Evolutionary conservation across 2,888 invertebrate species (phyloP), one percentile per base, ranked within the genome.

Genomic region (Eledone cirrhosa): DNA sequence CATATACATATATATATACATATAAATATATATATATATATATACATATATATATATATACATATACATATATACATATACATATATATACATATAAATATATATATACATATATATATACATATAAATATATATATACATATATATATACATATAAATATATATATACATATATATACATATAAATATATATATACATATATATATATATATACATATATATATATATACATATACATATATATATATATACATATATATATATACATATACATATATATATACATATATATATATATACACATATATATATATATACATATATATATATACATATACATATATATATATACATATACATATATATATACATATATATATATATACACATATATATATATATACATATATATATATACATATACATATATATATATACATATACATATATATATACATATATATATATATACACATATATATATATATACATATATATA

Each of bases 21-120:
- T 53, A 53, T 53, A 53, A 53, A 53, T 53, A 53, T 53, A 53
- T 53, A 53, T 53, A 53, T 53, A 53, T 53, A 53, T 53, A 53
- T 53, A 53, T 22, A 53, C 53, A 53, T 22, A 53, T 22, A 53
- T 22, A 53, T 22, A 53, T 22, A 48, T 48, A 48, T 48, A 63
- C 24, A 5, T 63, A 63, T 63, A 63, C 24, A 63, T 63, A 63
- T 63, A 63, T 63, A 63, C 24, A 63, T 7, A 63, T 7, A 63
- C 3, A 63, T 63, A 63, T 7, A 63, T 63, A 63, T 1, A 63
- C 1, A 7, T 1, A 3, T 0, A 19, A 11, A 63, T 24, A 16
- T n/a, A 16, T 65, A 27, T n/a, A 2, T 65, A n/a, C 4, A 3
- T 16, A 8, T 19, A 16, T 0, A 65, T n/a, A 65, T n/a, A n/a